phyloP scores from a whole-genome alignment of 1,140 invertebrate species.

The Eubasilissa regina region DNA sequence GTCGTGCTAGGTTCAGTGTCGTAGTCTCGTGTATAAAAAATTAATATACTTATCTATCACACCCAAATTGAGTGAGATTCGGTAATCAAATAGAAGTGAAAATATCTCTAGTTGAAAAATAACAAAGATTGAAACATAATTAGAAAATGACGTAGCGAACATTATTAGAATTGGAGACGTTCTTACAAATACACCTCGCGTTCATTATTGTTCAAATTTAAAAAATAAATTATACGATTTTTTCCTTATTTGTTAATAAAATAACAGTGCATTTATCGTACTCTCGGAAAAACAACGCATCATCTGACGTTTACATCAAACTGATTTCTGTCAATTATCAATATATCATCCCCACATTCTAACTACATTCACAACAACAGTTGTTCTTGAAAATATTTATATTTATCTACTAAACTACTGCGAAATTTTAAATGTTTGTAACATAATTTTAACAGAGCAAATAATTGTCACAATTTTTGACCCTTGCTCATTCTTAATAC shows the following conservation, averaged over 20 bases:
- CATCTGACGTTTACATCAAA: no score
- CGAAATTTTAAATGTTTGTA: no score
- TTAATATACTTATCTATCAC: background rate
- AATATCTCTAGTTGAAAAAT: background rate
- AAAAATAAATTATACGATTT: background rate
- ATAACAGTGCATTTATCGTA: background rate
- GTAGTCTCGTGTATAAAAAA: background rate
- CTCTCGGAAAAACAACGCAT: background rate
- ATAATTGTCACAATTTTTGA: no score
- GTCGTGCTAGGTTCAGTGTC: background rate
- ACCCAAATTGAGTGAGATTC: conserved; percentile 20
- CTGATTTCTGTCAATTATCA: no score
- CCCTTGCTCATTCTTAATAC: no score
- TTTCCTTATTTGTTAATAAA: background rate
- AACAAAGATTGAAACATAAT: background rate
- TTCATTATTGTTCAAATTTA: background rate
- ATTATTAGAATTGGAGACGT: background rate
- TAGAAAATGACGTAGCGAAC: background rate
- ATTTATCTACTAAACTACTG: no score
- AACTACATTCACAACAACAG: no score
- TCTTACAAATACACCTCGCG: background rate
- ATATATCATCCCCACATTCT: no score
- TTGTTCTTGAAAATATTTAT: no score
- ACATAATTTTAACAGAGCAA: no score
- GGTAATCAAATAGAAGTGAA: background rate